Base-by-base conservation (phyloP, 2,113 vertebrate species). In the Muntiacus muntjak region DNA sequence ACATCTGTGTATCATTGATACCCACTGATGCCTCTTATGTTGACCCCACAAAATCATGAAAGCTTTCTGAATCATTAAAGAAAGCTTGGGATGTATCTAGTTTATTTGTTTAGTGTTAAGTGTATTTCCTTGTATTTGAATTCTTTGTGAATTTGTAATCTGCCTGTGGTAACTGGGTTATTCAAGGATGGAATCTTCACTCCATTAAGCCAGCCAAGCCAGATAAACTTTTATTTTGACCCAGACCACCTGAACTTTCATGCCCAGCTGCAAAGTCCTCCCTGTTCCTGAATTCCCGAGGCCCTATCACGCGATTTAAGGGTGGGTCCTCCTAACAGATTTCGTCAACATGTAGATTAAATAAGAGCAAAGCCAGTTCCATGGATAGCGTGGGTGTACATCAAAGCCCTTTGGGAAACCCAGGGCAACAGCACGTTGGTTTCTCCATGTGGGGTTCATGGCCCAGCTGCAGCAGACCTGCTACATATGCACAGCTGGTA, bases 91-190 rank as follows among this genome's bases (percentile, higher is more conserved):
- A 25, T 47, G 19, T 54, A 26, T 62, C 45, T 83, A 14, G 30
- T 62, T 90, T 83, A 47, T 14, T 54, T 90, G 47, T 78, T 84
- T 43, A 55, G 11, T 71, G 64, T n/a, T 92, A 90, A 91, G 95
- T 74, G 43, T n/a, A 55, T 62, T 92, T 76, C 64, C 71, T 94
- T 67, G 57, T 54, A 81, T 96, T 89, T 92, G 62, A 89, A 92
- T 94, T 91, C 90, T 94, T 89, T 50, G 33, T 89, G 45, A 71
- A 79, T 52, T 76, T 2, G 33, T n/a, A 11, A 58, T 81, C 52
- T 83, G 67, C n/a, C 25, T 62, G 25, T 71, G 81, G 50, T 57
- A 30, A 82, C 36, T 43, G 40, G 15, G 40, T 64, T 50, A 83
- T 89, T 93, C 57, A 58, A 81, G 15, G 36, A 30, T 17, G 13